Evolutionary conservation across 2,888 invertebrate species (phyloP), one percentile per base, ranked within the genome.

Genomic region (Melangyna quadrimaculata): DNA sequence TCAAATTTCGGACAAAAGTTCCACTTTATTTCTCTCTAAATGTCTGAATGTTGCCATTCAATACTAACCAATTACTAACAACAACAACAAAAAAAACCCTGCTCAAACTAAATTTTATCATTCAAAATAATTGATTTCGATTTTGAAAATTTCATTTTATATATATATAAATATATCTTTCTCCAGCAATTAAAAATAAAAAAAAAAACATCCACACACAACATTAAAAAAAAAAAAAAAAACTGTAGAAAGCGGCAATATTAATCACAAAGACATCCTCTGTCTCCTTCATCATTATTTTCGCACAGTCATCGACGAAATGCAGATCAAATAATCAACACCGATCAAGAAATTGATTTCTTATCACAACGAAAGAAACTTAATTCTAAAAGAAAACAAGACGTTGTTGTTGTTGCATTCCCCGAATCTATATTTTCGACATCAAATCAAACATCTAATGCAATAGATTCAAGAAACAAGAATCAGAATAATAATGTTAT

Each of bases 281-380:
- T 86, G 86, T 86, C 81, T 86, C 48, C 81, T 87, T 77, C 83
- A 79, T 79, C 83, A 87, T 78, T 78, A 78, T 87, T 87, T 87
- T 79, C 87, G 83, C 74, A 75, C 75, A 87, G 87, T 83, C 83
- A 83, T 72, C 78, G 59, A 81, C 57, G 57, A 35, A 59, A 53
- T 51, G 70, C 74, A 35, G 71, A 57, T 17, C 35, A 61, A 14
- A 8, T n/a, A 43, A 27, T 19, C 61, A 63, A 43, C 27, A 27
- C 12, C 45, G 35, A 35, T 79, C 72, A 67, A 79, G 72, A 70
- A 43, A 71, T 63, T 27, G 70, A 69, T 61, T 72, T 69, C 43
- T 75, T 81, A 22, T 77, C 78, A 43, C 81, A 65, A 35, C 57
- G 65, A 83, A 83, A 71, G 14, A 67, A 17, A 22, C 69, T 55